Base-by-base conservation (phyloP, 2,113 vertebrate genomes). In the Rhinolophus ferrumequinum region DNA sequence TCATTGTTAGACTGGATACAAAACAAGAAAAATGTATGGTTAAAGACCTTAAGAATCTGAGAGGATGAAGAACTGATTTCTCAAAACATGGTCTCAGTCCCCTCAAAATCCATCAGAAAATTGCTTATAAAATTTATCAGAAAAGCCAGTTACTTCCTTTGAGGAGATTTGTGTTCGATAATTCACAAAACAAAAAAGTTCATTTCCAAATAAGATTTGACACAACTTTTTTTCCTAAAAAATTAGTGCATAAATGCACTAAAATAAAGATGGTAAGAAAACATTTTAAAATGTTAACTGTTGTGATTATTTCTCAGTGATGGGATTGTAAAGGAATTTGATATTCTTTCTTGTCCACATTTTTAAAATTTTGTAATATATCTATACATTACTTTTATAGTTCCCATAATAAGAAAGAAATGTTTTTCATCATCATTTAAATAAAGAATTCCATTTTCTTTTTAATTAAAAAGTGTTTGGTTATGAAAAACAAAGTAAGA, bases 401-500 rank as follows among this genome's bases (percentile, higher is more conserved):
- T 76, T 94, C 38, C 28, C 80, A 58, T 83, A 84, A 80, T 38
- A 73, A 90, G 33, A 69, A 89, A 47, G 11, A 77, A 70, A 84
- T 26, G 6, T 28, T 88, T 85, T 93, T 70, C 35, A 64, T 38
- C 22, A 28, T 89, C 2, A 76, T 83, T 92, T 85, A 54, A 54
- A 54, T 54, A 54, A 54, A 54, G 14, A 54, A 54, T 54, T 54
- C 52, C 16, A 54, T 54, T 54, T 54, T 54, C 19, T 18, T 14
- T 41, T n/a, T n/a, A n/a, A 54, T 92, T 82, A 60, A 58, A 93
- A 94, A 82, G 64, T 80, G 6, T 91, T 58, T 90, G 47, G 79
- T 88, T 88, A 64, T 85, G 60, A 95, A 86, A 80, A 96, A 67
- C 35, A 6, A 88, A 83, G 41, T 35, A 64, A 92, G 30, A 81